Conservation (phyloP, 2,888 invertebrate genomes). For the Aphodius granarius region DNA sequence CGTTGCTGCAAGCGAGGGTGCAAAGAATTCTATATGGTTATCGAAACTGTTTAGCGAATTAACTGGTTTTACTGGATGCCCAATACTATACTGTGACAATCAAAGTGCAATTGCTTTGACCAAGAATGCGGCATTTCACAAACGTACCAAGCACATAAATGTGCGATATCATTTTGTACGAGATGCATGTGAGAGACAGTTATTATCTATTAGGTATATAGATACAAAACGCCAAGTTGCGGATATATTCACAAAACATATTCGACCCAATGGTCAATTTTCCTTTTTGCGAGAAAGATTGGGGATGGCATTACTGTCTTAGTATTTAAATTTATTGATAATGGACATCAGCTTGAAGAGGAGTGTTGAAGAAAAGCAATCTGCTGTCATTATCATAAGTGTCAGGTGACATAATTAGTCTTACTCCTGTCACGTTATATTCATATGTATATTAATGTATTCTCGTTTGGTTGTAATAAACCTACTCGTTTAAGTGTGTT, state of each 20-base stretch:
- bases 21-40: neutral
- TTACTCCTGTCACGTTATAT: no score
- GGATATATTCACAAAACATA: slow-evolving; percentile 1
- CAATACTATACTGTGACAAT: neutral
- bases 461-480: no score
- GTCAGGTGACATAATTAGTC: no score
- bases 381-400: no score
- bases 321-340: no score
- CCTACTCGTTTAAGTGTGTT: no score
- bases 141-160: slow-evolving; percentile 3
- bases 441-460: no score
- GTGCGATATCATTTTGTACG: neutral
- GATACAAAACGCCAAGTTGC: neutral
- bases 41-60: neutral
- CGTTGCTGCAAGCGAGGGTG: neutral
- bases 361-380: no score
- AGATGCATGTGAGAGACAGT: neutral
- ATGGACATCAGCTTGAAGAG: no score
- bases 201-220: neutral
- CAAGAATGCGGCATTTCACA: neutral
- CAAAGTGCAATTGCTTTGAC: neutral
- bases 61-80: neutral
- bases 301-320: neutral
- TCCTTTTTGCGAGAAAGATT: neutral
- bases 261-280: neutral